A percentile compares a stretch with the other conserved stretches of the same genome.
These are phyloP conservation scores for Ispidina lecontei DNA, from an alignment of 2,797 vertebrate species.

Conservation along the genomic window DNA sequence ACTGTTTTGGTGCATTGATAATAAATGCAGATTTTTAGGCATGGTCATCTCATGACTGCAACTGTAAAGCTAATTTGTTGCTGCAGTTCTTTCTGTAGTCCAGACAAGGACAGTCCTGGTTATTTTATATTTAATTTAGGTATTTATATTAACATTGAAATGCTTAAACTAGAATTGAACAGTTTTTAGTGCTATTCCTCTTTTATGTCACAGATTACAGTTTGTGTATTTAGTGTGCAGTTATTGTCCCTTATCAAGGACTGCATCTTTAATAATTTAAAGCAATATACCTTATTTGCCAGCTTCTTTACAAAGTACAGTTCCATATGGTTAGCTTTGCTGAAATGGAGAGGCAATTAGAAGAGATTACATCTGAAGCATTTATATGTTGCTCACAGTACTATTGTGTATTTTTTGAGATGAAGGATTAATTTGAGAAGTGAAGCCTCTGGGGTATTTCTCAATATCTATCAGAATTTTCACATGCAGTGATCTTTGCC, in stretches of 20 bases:
- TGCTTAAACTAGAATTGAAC: background rate
- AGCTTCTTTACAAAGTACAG: background rate
- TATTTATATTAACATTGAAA: background rate
- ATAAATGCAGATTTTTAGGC: background rate
- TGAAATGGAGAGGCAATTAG: background rate
- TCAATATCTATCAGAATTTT: background rate
- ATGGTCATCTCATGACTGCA: background rate
- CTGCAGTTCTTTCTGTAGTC: background rate
- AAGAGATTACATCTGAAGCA: background rate
- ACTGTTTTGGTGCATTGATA: background rate
- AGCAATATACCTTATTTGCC: background rate
- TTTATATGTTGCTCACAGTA: background rate
- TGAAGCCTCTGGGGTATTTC: slow-evolving; percentile 5
- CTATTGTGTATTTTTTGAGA: background rate
- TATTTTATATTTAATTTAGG: background rate
- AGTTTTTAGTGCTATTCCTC: background rate
- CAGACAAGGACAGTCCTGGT: background rate
- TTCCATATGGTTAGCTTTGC: background rate
- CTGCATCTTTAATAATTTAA: background rate
- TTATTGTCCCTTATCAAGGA: background rate
- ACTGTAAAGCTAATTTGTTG: background rate
- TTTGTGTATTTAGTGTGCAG: background rate
- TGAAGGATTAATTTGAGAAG: slow-evolving; percentile 3
- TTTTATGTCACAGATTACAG: background rate
- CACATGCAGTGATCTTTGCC: background rate